Evolutionary conservation across 2,888 invertebrate genomes (phyloP).

Genomic region (Calephelis perditalis): DNA sequence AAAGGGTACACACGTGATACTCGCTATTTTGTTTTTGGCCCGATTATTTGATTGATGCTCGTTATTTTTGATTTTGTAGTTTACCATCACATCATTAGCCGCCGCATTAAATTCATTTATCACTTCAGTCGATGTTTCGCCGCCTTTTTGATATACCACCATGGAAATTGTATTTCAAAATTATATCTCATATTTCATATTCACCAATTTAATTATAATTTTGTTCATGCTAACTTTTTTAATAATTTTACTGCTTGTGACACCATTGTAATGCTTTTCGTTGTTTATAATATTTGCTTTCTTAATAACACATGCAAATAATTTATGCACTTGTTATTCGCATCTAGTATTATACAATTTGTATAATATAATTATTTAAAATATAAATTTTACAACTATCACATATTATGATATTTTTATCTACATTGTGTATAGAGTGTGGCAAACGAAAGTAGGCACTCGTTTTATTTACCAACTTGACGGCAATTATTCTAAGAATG

Average conservation of each 20-base stretch:
- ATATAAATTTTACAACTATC: too few species aligned
- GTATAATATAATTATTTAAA: too few species aligned
- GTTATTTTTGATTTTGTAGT: slow-evolving; percentile 43
- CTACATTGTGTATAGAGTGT: too few species aligned
- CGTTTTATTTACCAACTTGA: too few species aligned
- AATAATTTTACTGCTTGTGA: neutral
- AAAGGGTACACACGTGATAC: slow-evolving; percentile 70
- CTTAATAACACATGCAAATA: slow-evolving; percentile 1
- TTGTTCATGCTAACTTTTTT: slow-evolving; percentile 3
- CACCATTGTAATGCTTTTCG: neutral
- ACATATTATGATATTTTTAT: too few species aligned
- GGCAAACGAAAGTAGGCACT: too few species aligned
- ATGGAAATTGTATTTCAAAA: neutral
- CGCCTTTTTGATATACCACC: neutral
- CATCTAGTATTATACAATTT: neutral
- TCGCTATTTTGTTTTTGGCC: slow-evolving; percentile 66
- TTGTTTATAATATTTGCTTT: neutral
- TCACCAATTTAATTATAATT: neutral
- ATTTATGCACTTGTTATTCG: neutral
- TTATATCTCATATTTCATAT: neutral
- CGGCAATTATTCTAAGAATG: too few species aligned
- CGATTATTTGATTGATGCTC: slow-evolving; percentile 60
- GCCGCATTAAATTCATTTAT: slow-evolving; percentile 15
- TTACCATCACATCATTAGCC: slow-evolving; percentile 20
- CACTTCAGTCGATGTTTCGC: slow-evolving; percentile 3